Evolutionary conservation across 2,888 invertebrate genomes (phyloP), one percentile per base, ranked within the genome.

Genomic region (Drosophila fulvimacula): DNA sequence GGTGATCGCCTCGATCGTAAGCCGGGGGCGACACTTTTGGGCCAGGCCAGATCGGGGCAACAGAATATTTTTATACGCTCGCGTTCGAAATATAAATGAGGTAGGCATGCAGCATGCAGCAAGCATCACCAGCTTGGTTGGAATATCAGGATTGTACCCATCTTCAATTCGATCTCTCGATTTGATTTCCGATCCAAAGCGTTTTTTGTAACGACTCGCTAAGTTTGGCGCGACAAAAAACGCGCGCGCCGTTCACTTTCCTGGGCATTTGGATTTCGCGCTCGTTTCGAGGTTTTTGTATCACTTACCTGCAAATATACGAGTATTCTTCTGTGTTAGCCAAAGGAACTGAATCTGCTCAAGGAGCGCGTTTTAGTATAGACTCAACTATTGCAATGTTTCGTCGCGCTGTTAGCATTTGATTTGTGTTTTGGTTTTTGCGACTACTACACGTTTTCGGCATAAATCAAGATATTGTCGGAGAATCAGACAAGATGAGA

Each of bases 21-120:
- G 73, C 70, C 75, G 69, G 68, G 75, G 82, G 83, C 90, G 88
- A 91, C 90, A 90, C 91, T 90, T 89, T 90, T 89, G 79, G 89
- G 79, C 81, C 86, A 85, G 69, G 65, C 74, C 76, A 67, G 70
- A 69, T 68, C 67, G 69, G 58, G 79, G 82, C 81, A 90, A 92
- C 92, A 92, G 91, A 92, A 92, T 92, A 92, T 92, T 92, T 92
- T 92, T 92, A 91, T 92, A 92, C 92, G 92, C 91, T 92, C 92
- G 92, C 93, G 92, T 87, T 92, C 90, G 88, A 92, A 92, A 92
- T 92, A 92, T 92, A 90, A 92, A 92, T 92, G 91, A 92, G 92
- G 87, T 79, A 49, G 46, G 56, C 62, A 67, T 56, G 24, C 56
- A 66, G 39, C 52, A 30, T 30, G 6, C 24, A 24, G 24, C 24